Percentiles rank a stretch among this genome's conserved stretches.
phyloP scores from a whole-genome alignment of 2,797 vertebrate genomes.

The Anguilla obscura region DNA sequence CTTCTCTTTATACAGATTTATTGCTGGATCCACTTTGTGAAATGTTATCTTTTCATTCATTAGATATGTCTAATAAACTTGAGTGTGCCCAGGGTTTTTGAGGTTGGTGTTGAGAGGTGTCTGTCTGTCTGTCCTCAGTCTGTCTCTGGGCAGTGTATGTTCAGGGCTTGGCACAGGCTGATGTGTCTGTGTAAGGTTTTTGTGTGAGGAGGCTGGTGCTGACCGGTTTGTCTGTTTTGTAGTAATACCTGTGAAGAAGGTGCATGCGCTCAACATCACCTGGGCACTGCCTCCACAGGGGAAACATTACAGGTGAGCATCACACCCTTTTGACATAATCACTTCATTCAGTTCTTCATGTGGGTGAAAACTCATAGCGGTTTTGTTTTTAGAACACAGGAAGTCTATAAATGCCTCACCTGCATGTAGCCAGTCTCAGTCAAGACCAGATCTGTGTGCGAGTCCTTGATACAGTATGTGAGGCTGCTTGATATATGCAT shows the following conservation, averaged over 20 bases:
- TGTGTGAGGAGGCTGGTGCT: neutral
- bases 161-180: neutral
- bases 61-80: neutral
- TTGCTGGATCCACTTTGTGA: neutral
- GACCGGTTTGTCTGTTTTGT: constrained; percentile 44
- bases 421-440: neutral
- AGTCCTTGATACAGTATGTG: neutral
- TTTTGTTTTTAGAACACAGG: neutral
- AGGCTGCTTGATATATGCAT: neutral
- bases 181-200: neutral
- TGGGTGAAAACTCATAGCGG: neutral
- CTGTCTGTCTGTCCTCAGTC: neutral
- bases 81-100: neutral
- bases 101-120: neutral
- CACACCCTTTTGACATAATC: neutral
- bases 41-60: neutral
- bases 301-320: constrained; percentile 83
- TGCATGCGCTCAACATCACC: constrained; percentile 89
- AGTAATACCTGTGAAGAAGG: constrained; percentile 92
- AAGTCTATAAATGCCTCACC: neutral
- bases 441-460: neutral
- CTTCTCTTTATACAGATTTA: constrained; percentile 8
- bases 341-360: neutral
- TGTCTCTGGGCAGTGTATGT: neutral
- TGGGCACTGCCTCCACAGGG: constrained; percentile 94